phyloP scores from a whole-genome alignment of 2,113 vertebrate species.

The Petrocephalus microphthalmus region DNA sequence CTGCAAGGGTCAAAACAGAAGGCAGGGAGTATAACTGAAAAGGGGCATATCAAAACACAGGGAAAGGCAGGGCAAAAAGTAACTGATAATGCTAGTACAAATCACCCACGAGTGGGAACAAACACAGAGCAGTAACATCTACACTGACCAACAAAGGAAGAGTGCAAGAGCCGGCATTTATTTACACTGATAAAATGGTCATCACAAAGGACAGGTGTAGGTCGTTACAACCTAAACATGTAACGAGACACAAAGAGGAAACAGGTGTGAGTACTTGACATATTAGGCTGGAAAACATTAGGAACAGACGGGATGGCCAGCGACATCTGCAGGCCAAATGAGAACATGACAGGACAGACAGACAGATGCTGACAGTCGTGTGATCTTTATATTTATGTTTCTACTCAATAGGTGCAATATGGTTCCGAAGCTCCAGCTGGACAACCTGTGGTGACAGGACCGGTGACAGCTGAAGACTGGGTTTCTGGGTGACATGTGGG shows the following conservation, averaged over 20 bases:
- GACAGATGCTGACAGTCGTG: slow-evolving; percentile 17
- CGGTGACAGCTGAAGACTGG: slow-evolving; percentile 22
- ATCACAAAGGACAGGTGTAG: neutral
- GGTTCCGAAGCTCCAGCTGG: slow-evolving; percentile 63
- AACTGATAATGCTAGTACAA: neutral
- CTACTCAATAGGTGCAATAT: slow-evolving; percentile 66
- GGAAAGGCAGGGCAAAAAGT: neutral
- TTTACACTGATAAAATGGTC: neutral
- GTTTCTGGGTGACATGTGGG: neutral
- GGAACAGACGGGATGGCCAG: neutral
- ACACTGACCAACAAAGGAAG: neutral
- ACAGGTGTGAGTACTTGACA: neutral
- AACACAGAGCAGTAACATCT: neutral
- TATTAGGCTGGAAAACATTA: neutral
- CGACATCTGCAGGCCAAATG: neutral
- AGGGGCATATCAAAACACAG: neutral
- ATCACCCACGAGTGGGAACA: neutral
- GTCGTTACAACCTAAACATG: neutral
- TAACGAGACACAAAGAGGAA: neutral
- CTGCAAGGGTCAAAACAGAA: neutral
- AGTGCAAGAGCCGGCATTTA: neutral
- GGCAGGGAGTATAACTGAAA: neutral
- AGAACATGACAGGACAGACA: neutral
- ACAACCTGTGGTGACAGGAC: slow-evolving; percentile 42
- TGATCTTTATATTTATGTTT: slow-evolving; percentile 20